Base-by-base conservation (phyloP, 2,888 invertebrate species). In the Caenorhabditis uteleia region DNA sequence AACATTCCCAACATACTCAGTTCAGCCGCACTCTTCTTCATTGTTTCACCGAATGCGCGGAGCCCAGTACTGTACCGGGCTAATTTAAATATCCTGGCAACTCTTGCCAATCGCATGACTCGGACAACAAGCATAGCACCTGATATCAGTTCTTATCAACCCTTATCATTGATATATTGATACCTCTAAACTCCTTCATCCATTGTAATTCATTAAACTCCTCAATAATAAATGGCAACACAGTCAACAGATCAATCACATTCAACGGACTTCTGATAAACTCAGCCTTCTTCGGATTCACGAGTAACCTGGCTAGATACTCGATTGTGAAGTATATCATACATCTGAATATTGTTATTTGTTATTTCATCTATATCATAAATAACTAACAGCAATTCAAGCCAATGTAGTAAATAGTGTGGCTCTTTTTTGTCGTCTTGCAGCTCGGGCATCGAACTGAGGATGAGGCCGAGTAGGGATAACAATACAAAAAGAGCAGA, bases 1-100 rank as follows among this genome's bases (percentile, higher is more conserved):
- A 81, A 79, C 78, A 80, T 79, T 48, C 79, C 80, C 26, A 81
- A 68, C 80, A 81, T 80, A n/a, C 70, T 70, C 33, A 81, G 48
- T 53, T 81, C 81, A 0, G 79, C 79, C n/a, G 79, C 80, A 33
- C 75, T 73, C 51, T 78, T 80, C 49, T 74, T 68, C 80, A 80
- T 80, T 21, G 80, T 80, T 36, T 78, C 77, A 6, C 80, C 80
- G 49, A 80, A 80, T 12, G 80, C 80, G 2, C 80, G 61, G 3
- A 80, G 66, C 2, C 79, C 79, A 7, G 71, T 72, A 34, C 68
- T 68, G 66, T 80, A 80, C 2, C 80, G 65, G 1, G 79, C 79
- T 31, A 79, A 59, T 54, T 79, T 79, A 68, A 80, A 80, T 18
- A 80, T 80, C 3, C 80, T 46, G 2, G 79, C 80, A 14, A 80